A percentile compares a stretch with the other conserved stretches of the same genome.
Conservation (phyloP, 2,113 vertebrate genomes). For the Eublepharis macularius region DNA sequence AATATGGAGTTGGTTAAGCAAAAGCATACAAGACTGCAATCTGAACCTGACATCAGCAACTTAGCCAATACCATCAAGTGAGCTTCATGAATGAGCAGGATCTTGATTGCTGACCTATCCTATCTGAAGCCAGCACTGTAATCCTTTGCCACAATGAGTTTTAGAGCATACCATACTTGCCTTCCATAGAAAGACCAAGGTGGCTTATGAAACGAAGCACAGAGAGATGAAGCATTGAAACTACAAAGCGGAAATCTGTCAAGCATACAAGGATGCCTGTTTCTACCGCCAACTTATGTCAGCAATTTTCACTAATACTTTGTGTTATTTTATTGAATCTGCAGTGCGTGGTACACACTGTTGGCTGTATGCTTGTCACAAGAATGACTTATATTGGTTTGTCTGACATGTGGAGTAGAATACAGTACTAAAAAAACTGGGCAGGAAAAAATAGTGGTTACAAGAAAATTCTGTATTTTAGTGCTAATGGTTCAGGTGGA, state of each 20-base stretch:
- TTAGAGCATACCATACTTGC: not conserved
- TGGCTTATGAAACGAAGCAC: slow-evolving; percentile 19
- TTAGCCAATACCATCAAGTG: not conserved
- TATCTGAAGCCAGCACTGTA: no score
- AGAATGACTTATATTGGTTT: slow-evolving; percentile 12
- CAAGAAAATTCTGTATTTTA: not conserved
- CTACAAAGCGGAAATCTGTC: slow-evolving; percentile 14
- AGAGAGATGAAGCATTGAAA: slow-evolving; percentile 14
- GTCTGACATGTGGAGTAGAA: slow-evolving; percentile 20
- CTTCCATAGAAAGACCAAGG: not conserved
- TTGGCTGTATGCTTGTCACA: slow-evolving; percentile 1
- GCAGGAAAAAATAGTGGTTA: not conserved
- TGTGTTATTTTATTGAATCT: slow-evolving; percentile 45
- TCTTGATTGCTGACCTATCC: not conserved
- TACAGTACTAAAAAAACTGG: not conserved
- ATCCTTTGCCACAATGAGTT: not conserved
- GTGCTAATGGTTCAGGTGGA: not conserved
- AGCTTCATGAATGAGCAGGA: not conserved
- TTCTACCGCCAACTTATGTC: slow-evolving; percentile 19
- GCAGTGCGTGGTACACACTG: slow-evolving; percentile 6
- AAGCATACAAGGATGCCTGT: not conserved
- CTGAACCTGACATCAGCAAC: no score
- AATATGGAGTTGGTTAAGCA: no score
- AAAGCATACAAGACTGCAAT: no score
- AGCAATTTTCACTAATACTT: slow-evolving; percentile 25